A percentile compares a stretch with the other conserved stretches of the same genome.
Evolutionary conservation across 2,113 vertebrate genomes (phyloP).

Genomic region (Argyrosomus japonicus): DNA sequence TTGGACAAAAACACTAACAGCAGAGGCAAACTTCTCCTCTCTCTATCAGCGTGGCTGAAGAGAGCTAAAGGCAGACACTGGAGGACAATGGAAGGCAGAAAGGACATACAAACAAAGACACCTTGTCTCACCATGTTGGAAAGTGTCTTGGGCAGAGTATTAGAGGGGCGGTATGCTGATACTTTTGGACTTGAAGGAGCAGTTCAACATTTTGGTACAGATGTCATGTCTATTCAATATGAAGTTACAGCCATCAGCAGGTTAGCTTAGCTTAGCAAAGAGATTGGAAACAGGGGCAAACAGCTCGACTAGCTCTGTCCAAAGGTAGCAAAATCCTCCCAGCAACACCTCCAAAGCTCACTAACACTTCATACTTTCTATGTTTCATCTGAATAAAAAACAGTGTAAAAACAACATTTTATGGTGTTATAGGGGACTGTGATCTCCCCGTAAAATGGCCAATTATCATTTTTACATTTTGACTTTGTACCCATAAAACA

Average conservation of each 20-base stretch:
- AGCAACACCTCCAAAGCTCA: neutral
- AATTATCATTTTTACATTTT: neutral
- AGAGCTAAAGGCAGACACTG: constrained; percentile 32
- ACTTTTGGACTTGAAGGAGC: neutral
- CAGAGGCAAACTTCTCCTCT: neutral
- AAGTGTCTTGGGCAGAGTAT: neutral
- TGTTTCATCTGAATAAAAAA: neutral
- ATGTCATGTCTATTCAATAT: neutral
- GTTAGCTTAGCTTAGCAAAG: neutral
- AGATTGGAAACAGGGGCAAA: neutral
- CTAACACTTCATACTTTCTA: neutral
- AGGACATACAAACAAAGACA: neutral
- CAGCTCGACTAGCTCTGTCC: neutral
- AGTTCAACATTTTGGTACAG: neutral
- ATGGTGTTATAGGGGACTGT: too few species aligned
- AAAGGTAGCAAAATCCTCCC: neutral
- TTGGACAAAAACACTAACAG: neutral
- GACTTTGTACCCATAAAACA: neutral
- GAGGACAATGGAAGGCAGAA: constrained; percentile 30
- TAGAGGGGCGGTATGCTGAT: neutral
- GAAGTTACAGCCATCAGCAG: neutral
- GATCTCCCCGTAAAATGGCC: neutral
- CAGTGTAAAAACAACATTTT: neutral
- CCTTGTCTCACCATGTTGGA: neutral
- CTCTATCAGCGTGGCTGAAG: neutral